Base-by-base conservation (phyloP, 2,888 invertebrate genomes). In the Aelia acuminata region DNA sequence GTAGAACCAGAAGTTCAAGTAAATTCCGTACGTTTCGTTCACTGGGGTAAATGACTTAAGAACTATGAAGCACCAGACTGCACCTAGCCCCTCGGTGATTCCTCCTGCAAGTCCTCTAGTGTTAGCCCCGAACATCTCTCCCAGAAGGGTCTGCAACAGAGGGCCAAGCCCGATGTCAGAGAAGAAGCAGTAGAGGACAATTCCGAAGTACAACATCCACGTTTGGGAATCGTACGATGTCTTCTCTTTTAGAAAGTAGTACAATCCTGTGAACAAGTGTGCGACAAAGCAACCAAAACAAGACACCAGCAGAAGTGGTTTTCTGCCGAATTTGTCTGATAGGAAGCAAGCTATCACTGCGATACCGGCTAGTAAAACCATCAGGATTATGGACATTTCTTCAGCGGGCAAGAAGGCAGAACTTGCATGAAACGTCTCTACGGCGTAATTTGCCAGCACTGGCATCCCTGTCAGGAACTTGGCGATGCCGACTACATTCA, bases 81-180 rank as follows among this genome's bases (percentile, higher is more conserved):
- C 88, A 53, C 87, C 90, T 13, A 88, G 88, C 87, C 89, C 88
- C 84, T 90, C 89, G 18, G 90, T 89, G 47, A 90, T 88, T 20
- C 90, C 90, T 84, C 89, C 89, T 50, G 89, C 91, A 20, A 90
- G 75, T 20, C 90, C 90, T 0, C 90, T 89, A 20, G 90, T 90
- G 89, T 90, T 90, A 10, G 90, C 89, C 8, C 90, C 90, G 88
- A 91, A 91, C 80, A 90, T 89, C 57, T 91, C 91, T 20, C 90
- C 89, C 89, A 90, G 90, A 49, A 91, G 87, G 13, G 90, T 90
- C 75, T 90, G 90, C 43, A 90, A 63, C 22, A 91, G 87, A 3
- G 91, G 90, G 22, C 90, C 90, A 5, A 90, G 53, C 8, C 53
- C 53, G 53, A 53, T 53, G 53, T 53, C 53, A 8, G 53, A 53